phyloP scores from a whole-genome alignment of 2,113 vertebrate genomes.

The Ardeotis arabs region DNA sequence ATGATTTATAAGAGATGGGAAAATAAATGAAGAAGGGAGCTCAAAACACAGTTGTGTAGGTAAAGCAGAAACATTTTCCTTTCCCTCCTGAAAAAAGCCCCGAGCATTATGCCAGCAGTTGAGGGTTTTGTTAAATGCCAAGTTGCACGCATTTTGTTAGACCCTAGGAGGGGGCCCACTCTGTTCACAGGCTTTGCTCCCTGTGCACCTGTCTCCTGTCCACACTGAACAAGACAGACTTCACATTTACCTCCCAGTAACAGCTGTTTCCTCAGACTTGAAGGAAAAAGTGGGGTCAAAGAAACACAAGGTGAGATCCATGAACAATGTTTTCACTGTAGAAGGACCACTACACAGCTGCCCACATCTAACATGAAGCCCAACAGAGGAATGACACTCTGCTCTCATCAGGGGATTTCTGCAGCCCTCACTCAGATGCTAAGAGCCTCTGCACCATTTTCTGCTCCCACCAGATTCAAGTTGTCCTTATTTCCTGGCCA shows the following conservation, averaged over 20 bases:
- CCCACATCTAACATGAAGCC: background rate
- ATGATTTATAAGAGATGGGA: background rate
- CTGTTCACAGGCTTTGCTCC: background rate
- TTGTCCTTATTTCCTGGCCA: background rate
- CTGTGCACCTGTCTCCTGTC: background rate
- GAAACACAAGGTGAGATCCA: background rate
- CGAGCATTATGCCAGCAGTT: background rate
- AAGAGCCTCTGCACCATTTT: background rate
- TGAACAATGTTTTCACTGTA: background rate
- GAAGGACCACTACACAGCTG: background rate
- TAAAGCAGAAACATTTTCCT: background rate
- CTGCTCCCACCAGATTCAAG: background rate
- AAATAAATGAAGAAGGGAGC: background rate
- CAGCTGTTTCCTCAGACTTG: background rate
- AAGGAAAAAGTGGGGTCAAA: background rate
- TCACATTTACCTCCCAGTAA: background rate
- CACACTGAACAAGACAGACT: background rate
- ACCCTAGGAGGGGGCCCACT: background rate
- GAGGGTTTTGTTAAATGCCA: background rate
- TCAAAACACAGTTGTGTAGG: background rate
- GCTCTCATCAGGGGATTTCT: background rate
- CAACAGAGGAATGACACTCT: background rate
- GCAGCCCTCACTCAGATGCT: background rate
- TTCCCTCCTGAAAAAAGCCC: background rate
- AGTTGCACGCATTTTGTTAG: background rate